Evolutionary conservation across 2,113 vertebrate species (phyloP).

Genomic region (Clupea harengus): DNA sequence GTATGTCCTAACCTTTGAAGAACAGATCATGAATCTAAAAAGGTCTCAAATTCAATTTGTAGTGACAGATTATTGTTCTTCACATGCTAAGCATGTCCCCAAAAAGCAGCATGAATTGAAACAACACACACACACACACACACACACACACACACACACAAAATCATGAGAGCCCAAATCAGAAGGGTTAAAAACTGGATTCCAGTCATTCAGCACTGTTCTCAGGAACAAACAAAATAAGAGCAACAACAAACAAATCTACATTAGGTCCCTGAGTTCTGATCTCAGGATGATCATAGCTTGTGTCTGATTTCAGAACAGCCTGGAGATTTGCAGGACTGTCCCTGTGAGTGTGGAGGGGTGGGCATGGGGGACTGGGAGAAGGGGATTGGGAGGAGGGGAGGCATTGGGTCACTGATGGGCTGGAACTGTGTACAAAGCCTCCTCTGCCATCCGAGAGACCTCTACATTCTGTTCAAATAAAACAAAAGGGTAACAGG

Average conservation of each 20-base stretch:
- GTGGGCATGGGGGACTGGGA: slow-evolving; percentile 8
- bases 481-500: slow-evolving; percentile 28
- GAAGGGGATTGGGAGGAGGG: slow-evolving; percentile 9
- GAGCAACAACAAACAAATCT: not conserved
- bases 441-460: slow-evolving; percentile 88
- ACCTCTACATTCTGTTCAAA: slow-evolving; percentile 92
- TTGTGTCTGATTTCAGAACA: not conserved
- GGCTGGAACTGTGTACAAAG: slow-evolving; percentile 91
- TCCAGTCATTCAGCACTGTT: slow-evolving; percentile 59
- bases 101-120: slow-evolving; percentile 35
- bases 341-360: not conserved
- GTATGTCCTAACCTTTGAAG: not conserved
- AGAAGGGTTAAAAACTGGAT: slow-evolving; percentile 59
- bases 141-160: slow-evolving; percentile 50
- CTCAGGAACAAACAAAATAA: slow-evolving; percentile 29
- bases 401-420: slow-evolving; percentile 79
- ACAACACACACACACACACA: slow-evolving; percentile 51
- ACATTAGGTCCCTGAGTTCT: not conserved
- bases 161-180: slow-evolving; percentile 22
- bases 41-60: not conserved
- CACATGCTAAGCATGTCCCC: not conserved
- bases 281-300: not conserved
- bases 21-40: not conserved
- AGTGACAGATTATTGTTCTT: not conserved
- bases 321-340: not conserved